Base-by-base conservation (phyloP, 2,797 vertebrate genomes). In the Syngnathus acus region DNA sequence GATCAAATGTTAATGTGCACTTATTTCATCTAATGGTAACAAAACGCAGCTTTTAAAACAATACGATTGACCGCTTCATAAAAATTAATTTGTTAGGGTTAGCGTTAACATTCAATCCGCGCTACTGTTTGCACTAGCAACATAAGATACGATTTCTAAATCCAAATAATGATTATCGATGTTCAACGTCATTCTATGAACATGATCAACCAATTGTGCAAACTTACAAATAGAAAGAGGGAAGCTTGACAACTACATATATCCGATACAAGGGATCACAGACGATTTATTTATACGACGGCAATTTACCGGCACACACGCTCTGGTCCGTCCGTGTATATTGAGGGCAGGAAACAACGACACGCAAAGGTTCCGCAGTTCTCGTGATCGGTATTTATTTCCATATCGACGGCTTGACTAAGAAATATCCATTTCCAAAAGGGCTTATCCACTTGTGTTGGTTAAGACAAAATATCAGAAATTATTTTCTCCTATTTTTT, bases 281-380 rank as follows among this genome's bases (percentile, higher is more conserved):
- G 21, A 42, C 6, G 10, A 62, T 45, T 47, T 32, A 62, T 45
- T 47, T 32, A 1, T 5, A 1, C 0, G 9, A 17, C 9, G 4
- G 3, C 2, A 5, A 32, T 51, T 70, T 58, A 67, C 74, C 72
- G 62, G 50, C 23, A 42, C 16, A 42, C 26, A 1, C 1, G 40
- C 6, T 39, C 2, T 0, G 71, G 69, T 65, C 77, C 69, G 42
- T 63, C 19, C 1, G 0, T 39, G 14, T 16, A 47, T 13, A 4
- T 1, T 5, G 38, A 11, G 73, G 74, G 16, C 0, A 0, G 54
- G 77, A 84, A 87, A 77, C 78, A 0, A 8, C 1, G 4, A 42
- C 17, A 9, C 0, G 0, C 0, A 62, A 45, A 43, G 4, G 80
- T 86, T 85, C 85, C 85, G 32, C 67, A 3, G 5, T 58, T 9